Evolutionary conservation across 1,140 invertebrate species (phyloP).

Genomic region (Drosophila guanche): DNA sequence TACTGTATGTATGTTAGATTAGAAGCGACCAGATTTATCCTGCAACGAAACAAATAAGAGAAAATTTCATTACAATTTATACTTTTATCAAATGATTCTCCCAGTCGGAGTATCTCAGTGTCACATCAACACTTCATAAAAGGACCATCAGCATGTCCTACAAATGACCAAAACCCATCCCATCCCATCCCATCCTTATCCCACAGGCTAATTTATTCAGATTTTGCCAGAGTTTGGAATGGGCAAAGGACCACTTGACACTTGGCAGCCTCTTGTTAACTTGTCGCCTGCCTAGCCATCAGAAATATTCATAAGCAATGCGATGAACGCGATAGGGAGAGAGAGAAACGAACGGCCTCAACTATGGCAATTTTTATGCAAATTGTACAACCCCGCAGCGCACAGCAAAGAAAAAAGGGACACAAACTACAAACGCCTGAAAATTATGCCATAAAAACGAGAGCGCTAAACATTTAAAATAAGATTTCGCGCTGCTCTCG

Average conservation of each 20-base stretch:
- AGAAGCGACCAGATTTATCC: slow-evolving; percentile 79
- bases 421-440: slow-evolving; percentile 60
- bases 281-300: slow-evolving; percentile 34
- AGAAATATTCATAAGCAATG: slow-evolving; percentile 75
- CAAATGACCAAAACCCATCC: slow-evolving; percentile 31
- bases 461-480: slow-evolving; percentile 71
- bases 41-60: slow-evolving; percentile 29
- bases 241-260: slow-evolving; percentile 54
- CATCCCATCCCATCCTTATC: slow-evolving; percentile 1
- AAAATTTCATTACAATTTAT: slow-evolving; percentile 3
- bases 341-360: neutral
- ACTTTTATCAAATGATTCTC: neutral
- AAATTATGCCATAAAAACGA: slow-evolving; percentile 72
- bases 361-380: slow-evolving; percentile 69
- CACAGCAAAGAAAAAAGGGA: neutral
- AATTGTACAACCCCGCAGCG: slow-evolving; percentile 20
- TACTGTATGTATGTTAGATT: slow-evolving; percentile 69
- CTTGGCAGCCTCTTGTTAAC: slow-evolving; percentile 37
- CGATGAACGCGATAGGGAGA: slow-evolving; percentile 62
- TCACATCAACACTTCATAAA: slow-evolving; percentile 69
- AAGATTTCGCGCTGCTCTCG: slow-evolving; percentile 46
- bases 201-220: slow-evolving; percentile 70
- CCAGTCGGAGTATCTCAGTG: slow-evolving; percentile 26
- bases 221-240: slow-evolving; percentile 3
- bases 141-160: slow-evolving; percentile 53